Percentiles rank a stretch among this genome's conserved stretches.
Evolutionary conservation across 2,797 vertebrate genomes (phyloP).

Genomic region (Phoxinus dragarum): DNA sequence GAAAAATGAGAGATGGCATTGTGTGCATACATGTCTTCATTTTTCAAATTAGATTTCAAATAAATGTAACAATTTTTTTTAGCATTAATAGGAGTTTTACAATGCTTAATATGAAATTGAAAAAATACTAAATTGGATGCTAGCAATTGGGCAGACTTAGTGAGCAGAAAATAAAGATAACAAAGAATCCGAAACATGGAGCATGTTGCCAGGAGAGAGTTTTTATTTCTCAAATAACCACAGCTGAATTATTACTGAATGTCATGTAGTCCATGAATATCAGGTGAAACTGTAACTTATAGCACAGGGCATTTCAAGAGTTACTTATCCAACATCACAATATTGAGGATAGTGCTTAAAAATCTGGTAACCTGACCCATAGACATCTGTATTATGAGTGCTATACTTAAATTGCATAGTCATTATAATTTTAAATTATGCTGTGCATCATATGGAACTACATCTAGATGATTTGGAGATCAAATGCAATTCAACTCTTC

Average conservation of each 20-base stretch:
- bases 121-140: neutral
- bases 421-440: neutral
- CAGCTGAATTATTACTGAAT: neutral
- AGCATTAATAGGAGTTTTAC: neutral
- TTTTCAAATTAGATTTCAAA: neutral
- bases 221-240: constrained; percentile 11
- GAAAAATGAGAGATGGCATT: neutral
- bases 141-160: neutral
- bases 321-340: neutral
- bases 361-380: neutral
- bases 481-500: neutral
- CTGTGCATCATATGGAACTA: neutral
- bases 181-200: neutral
- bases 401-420: constrained; percentile 18
- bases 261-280: neutral
- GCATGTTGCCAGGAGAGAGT: neutral
- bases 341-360: constrained; percentile 9
- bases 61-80: neutral
- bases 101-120: neutral
- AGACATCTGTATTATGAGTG: neutral
- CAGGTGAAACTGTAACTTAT: neutral
- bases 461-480: neutral
- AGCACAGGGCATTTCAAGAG: neutral
- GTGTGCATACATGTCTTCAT: neutral
- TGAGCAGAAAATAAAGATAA: neutral